Base-by-base conservation (phyloP, 2,797 vertebrate genomes). In the Trachurus trachurus region DNA sequence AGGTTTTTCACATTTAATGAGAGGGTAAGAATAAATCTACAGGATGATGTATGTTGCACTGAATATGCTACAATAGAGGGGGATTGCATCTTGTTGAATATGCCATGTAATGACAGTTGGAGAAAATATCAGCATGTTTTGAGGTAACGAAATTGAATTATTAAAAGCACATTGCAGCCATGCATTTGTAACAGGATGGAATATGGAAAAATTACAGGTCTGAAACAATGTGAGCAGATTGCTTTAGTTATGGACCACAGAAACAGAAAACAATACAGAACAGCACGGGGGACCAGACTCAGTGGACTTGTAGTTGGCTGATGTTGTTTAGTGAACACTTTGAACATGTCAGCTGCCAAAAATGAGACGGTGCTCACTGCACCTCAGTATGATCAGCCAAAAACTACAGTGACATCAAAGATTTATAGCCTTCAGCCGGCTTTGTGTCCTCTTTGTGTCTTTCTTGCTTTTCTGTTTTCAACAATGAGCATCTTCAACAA, bases 1-100 rank as follows among this genome's bases (percentile, higher is more conserved):
- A 61, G 61, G n/a, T 76, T 82, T 83, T 73, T 54, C 52, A 64
- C 61, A 66, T 71, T 67, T 59, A 72, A 83, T 61, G 40, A 84
- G 56, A 73, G 68, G 44, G 47, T 64, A 60, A 64, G 34, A 81
- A 52, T 21, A 10, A 62, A 62, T 52, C 45, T 65, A 50, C 44
- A 42, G 37, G 58, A 74, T 73, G 66, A 80, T 67, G 58, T 52
- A 72, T 66, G 58, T 53, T 74, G 19, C 13, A 50, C 15, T 66
- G 19, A 76, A 78, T 71, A 12, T 53, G 16, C 49, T 31, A 54
- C 40, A 79, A 87, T 78, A 45, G 72, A 45, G 72, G 15, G 13
- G 42, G 50, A 17, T 42, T 61, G 6, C 9, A 34, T 29, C 21
- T 74, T 49, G 15, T 44, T 59, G 15, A 73, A 67, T 37, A 10